These are phyloP conservation scores for Pitangus sulphuratus DNA, from an alignment of 2,797 vertebrate species.

Conservation along the genomic window DNA sequence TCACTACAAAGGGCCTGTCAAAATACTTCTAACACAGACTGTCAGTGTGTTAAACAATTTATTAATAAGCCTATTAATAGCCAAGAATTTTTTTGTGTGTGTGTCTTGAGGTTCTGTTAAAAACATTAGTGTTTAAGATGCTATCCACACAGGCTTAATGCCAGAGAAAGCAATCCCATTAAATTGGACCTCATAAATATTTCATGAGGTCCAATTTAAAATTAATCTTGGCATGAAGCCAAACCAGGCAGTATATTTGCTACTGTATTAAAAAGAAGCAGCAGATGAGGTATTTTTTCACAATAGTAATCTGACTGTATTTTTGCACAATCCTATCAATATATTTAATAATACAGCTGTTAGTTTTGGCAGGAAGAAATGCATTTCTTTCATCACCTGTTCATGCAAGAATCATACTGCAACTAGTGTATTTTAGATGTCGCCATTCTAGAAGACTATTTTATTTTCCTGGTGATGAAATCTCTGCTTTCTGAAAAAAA, in stretches of 20 bases:
- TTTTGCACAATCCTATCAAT: conserved; percentile 51
- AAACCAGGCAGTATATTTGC: conserved; percentile 69
- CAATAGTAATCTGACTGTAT: conserved; percentile 51
- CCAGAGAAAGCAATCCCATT: conserved; percentile 71
- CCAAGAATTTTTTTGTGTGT: background rate
- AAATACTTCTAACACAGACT: conserved; percentile 56
- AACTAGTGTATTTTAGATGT: background rate
- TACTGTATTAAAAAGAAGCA: conserved; percentile 64
- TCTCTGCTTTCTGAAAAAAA: background rate
- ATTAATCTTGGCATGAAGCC: conserved; percentile 63
- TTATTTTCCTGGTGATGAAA: background rate
- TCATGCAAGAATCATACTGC: background rate
- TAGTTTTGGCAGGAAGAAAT: conserved; percentile 49
- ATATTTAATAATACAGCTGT: conserved; percentile 64
- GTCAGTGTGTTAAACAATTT: conserved; percentile 67
- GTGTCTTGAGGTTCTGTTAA: conserved; percentile 64
- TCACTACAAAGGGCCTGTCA: conserved; percentile 43
- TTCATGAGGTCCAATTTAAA: conserved; percentile 70
- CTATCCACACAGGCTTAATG: conserved; percentile 70
- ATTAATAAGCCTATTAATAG: conserved; percentile 74
- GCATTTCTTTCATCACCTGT: background rate
- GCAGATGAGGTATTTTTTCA: conserved; percentile 65
- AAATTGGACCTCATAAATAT: conserved; percentile 74
- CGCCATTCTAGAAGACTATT: background rate
- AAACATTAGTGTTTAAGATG: conserved; percentile 67